A percentile compares a stretch with the other conserved stretches of the same genome.
Conservation (phyloP, 2,797 vertebrate genomes). For the Liasis olivaceus region DNA sequence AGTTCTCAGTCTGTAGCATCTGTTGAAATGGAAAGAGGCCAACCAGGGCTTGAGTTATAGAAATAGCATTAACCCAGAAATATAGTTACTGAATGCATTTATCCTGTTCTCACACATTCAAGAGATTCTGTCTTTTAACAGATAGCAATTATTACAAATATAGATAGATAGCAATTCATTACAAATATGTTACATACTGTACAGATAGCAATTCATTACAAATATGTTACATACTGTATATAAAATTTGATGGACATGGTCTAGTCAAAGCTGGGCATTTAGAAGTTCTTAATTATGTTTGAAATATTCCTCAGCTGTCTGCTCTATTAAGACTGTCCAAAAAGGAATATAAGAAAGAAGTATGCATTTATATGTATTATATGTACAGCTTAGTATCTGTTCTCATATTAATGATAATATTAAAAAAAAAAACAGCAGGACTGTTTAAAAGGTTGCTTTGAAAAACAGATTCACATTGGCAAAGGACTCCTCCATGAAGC, state of each 20-base stretch:
- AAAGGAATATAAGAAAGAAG: not conserved
- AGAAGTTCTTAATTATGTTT: not conserved
- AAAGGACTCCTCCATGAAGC: not conserved
- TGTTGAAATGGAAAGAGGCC: conserved; percentile 57
- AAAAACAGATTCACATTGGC: not conserved
- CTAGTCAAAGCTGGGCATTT: not conserved
- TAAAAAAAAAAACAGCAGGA: too few relatives aligned
- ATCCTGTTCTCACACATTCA: conserved; percentile 41
- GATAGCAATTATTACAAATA: conserved; percentile 7
- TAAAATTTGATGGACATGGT: not conserved
- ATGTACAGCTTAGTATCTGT: not conserved
- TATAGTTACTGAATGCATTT: conserved; percentile 32
- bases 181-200: not conserved
- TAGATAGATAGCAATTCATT: too few relatives aligned
- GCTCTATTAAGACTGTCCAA: not conserved
- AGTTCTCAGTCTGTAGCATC: conserved; percentile 46
- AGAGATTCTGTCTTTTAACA: conserved; percentile 14
- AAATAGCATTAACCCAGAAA: conserved; percentile 35
- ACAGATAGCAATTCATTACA: conserved; percentile 5
- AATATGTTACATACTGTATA: not conserved
- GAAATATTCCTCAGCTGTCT: not conserved
- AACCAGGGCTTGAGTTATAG: conserved; percentile 43
- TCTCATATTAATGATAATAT: not conserved
- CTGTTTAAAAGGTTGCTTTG: too few relatives aligned
- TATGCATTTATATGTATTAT: not conserved